Evolutionary conservation across 2,797 vertebrate genomes (phyloP).

Genomic region (Trematomus bernacchii): DNA sequence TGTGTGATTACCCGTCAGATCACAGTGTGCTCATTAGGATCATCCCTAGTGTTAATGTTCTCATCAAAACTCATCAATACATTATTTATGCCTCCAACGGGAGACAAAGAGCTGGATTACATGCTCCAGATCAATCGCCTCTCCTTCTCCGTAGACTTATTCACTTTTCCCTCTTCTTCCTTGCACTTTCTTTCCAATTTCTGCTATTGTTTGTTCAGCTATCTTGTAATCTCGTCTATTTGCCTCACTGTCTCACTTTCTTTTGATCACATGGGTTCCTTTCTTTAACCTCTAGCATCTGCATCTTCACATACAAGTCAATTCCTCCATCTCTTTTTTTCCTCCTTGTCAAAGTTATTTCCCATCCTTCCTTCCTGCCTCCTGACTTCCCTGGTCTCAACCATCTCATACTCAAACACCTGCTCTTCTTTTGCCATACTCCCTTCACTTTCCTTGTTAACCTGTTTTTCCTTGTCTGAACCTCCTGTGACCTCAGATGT

Average conservation of each 20-base stretch:
- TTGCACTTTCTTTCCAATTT: neutral
- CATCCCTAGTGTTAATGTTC: slow-evolving; percentile 69
- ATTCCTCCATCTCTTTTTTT: neutral
- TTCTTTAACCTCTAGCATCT: too few relatives aligned
- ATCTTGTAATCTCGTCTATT: too few relatives aligned
- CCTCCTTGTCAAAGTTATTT: neutral
- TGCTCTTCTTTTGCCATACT: neutral
- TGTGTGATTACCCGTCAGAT: too few relatives aligned
- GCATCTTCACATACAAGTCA: too few relatives aligned
- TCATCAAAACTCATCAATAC: slow-evolving; percentile 76
- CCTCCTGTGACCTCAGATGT: too few relatives aligned
- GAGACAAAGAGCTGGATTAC: slow-evolving; percentile 69
- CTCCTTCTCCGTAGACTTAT: neutral
- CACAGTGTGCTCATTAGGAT: slow-evolving; percentile 66
- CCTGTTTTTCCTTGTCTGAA: too few relatives aligned
- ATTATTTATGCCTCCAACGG: slow-evolving; percentile 77
- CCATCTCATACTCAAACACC: neutral
- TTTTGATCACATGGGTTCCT: too few relatives aligned
- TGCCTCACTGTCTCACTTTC: too few relatives aligned
- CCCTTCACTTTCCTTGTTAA: too few relatives aligned
- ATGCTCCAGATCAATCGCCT: slow-evolving; percentile 38
- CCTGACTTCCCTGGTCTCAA: neutral
- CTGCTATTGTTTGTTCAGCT: too few relatives aligned
- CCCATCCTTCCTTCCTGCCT: neutral
- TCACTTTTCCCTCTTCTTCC: neutral